Evolutionary conservation across 2,113 vertebrate species (phyloP).

Genomic region (Strix aluco): DNA sequence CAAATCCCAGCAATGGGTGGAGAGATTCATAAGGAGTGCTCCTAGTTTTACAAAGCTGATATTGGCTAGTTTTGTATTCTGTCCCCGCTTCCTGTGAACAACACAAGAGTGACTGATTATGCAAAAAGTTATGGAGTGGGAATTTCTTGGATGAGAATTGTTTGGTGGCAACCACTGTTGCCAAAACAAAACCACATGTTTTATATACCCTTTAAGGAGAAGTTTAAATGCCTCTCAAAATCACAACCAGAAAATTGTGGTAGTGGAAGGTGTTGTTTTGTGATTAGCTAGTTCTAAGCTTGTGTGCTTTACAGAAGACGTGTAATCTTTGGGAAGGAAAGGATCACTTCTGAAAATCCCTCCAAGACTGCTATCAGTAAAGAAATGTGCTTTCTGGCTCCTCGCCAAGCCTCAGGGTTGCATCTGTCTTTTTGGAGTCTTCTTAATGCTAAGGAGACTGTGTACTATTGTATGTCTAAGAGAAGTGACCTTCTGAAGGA

Average conservation of each 20-base stretch:
- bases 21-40: not conserved
- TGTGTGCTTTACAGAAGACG: not conserved
- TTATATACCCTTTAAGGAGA: not conserved
- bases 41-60: not conserved
- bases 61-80: not conserved
- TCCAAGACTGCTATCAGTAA: not conserved
- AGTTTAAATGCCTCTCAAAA: not conserved
- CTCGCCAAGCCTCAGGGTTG: not conserved
- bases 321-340: not conserved
- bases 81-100: not conserved
- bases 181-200: not conserved
- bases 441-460: not conserved
- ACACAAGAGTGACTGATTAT: not conserved
- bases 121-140: not conserved
- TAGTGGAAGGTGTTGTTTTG: not conserved
- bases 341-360: not conserved
- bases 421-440: not conserved
- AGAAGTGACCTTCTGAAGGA: not conserved
- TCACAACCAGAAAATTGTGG: not conserved
- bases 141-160: not conserved
- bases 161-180: not conserved
- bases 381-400: not conserved
- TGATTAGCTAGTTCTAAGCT: not conserved
- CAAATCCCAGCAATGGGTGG: not conserved
- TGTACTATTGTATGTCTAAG: not conserved